A percentile compares a stretch with the other conserved stretches of the same genome.
Conservation (phyloP, 2,888 invertebrate species). For the Tipula lateralis region DNA sequence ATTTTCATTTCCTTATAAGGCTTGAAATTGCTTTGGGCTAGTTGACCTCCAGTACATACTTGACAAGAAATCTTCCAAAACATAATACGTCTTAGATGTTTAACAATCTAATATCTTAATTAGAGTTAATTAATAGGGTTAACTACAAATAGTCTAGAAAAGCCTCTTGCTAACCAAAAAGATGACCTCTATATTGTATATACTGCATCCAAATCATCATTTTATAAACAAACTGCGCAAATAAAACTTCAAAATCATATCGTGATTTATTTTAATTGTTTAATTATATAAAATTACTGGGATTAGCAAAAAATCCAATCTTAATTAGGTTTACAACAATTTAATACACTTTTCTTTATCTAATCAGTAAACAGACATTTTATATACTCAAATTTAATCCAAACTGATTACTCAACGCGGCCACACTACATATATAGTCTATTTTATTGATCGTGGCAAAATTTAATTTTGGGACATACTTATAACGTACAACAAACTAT, state of each 20-base stretch:
- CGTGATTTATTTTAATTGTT: neutral
- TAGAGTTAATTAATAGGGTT: no score
- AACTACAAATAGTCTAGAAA: no score
- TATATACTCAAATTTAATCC: neutral
- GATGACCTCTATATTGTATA: neutral
- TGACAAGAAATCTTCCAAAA: no score
- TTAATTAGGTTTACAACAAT: neutral
- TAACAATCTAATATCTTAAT: no score
- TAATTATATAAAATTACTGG: neutral
- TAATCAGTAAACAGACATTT: neutral
- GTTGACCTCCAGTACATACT: no score
- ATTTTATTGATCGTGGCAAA: neutral
- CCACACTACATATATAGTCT: neutral
- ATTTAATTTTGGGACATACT: neutral
- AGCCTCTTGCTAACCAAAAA: neutral
- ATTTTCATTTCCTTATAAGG: no score
- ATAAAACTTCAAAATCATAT: neutral
- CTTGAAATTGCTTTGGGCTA: no score
- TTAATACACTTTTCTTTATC: neutral
- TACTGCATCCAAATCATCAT: neutral
- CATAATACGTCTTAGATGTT: no score
- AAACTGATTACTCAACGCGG: neutral
- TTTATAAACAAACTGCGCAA: neutral
- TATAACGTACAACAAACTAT: neutral
- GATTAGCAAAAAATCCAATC: neutral